phyloP scores from a whole-genome alignment of 1,140 invertebrate species.

The Rhyacophila brunnea region DNA sequence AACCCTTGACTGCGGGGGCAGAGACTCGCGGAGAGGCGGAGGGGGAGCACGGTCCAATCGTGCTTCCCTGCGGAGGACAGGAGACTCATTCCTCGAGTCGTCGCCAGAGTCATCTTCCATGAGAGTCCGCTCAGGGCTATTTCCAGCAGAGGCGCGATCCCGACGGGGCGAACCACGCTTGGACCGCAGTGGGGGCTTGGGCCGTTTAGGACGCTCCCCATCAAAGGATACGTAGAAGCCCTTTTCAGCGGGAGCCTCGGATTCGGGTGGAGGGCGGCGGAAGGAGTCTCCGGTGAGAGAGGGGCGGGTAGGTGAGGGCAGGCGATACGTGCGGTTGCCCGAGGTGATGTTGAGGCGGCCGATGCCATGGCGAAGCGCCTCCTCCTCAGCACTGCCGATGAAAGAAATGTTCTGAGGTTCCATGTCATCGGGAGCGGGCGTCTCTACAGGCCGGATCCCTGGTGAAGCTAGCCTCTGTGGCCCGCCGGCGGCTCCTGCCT shows the following conservation, averaged over 20 bases:
- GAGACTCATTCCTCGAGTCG: slow-evolving; percentile 45
- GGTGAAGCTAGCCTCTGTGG: slow-evolving; percentile 40
- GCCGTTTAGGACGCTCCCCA: slow-evolving; percentile 79
- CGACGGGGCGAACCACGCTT: slow-evolving; percentile 78
- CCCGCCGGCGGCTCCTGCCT: slow-evolving; percentile 42
- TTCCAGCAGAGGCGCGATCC: slow-evolving; percentile 52
- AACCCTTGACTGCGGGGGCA: background rate
- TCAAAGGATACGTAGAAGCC: slow-evolving; percentile 96
- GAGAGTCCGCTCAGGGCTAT: slow-evolving; percentile 40
- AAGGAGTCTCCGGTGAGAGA: slow-evolving; percentile 70
- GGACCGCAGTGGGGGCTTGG: slow-evolving; percentile 79
- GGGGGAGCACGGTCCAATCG: slow-evolving; percentile 41
- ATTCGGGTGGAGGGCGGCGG: slow-evolving; percentile 55
- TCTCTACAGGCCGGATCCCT: slow-evolving; percentile 61
- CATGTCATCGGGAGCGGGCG: slow-evolving; percentile 76
- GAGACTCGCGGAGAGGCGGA: slow-evolving; percentile 40
- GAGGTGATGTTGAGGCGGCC: slow-evolving; percentile 79
- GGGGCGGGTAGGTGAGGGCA: slow-evolving; percentile 78
- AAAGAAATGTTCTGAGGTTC: slow-evolving; percentile 91
- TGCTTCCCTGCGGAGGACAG: slow-evolving; percentile 25
- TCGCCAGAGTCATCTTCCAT: slow-evolving; percentile 40
- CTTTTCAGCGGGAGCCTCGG: slow-evolving; percentile 69
- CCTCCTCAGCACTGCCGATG: slow-evolving; percentile 68
- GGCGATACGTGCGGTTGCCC: slow-evolving; percentile 82
- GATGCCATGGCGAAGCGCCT: slow-evolving; percentile 62